Evolutionary conservation across 2,888 invertebrate genomes (phyloP).

Genomic region (Lysandra bellargus): DNA sequence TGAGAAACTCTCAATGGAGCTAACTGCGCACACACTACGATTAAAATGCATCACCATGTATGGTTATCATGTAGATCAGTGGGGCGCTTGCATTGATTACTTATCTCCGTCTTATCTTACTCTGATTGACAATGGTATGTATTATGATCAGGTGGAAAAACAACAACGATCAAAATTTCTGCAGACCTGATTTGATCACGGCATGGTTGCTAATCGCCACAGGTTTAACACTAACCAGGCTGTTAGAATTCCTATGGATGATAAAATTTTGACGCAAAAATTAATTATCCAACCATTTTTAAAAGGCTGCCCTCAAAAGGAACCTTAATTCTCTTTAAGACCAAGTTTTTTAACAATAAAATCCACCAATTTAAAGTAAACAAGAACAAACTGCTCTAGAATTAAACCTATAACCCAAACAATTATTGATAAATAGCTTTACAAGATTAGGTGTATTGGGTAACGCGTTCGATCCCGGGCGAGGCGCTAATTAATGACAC

Average conservation of each 20-base stretch:
- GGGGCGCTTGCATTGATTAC: constrained; percentile 20
- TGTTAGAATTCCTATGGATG: too few species aligned
- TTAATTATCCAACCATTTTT: neutral
- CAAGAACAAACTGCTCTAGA: neutral
- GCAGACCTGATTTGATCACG: too few species aligned
- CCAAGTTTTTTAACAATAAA: constrained; percentile 8
- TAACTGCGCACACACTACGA: neutral
- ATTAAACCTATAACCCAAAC: neutral
- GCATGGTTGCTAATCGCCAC: too few species aligned
- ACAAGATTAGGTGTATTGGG: constrained; percentile 6
- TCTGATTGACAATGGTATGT: neutral
- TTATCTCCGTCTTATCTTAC: neutral
- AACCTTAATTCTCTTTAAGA: neutral
- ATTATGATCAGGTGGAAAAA: neutral
- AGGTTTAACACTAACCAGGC: too few species aligned
- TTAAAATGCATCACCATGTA: neutral
- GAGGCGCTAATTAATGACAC: constrained; percentile 23
- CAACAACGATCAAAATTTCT: neutral
- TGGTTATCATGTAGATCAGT: constrained; percentile 18
- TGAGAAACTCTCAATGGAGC: neutral
- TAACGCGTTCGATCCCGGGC: constrained; percentile 16
- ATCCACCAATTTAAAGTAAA: neutral
- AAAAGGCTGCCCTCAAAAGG: neutral
- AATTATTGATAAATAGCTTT: neutral
- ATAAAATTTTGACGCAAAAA: neutral